Conservation (phyloP, 92 coral and sea anemone genomes). For the Heteractis magnifica region DNA sequence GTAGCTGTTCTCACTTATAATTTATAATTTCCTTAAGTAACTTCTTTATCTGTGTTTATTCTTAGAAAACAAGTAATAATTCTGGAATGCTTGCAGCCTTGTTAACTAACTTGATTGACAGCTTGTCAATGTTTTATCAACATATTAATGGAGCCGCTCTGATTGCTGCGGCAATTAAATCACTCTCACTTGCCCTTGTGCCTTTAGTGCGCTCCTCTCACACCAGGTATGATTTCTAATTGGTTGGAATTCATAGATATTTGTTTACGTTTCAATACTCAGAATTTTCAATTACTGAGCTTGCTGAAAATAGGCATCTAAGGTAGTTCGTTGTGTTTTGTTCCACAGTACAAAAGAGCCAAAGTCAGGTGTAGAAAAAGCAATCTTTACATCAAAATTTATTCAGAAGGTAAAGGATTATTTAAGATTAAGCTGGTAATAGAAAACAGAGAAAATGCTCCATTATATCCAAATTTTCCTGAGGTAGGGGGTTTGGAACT, state of each 20-base stretch:
- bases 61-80: conserved; percentile 36
- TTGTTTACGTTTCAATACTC: not conserved
- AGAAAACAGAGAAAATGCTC: too few relatives aligned
- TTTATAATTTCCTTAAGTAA: not conserved
- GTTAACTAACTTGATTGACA: conserved; percentile 64
- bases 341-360: conserved; percentile 42
- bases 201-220: conserved; percentile 52
- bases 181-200: conserved; percentile 51
- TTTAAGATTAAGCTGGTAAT: not conserved
- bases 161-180: conserved; percentile 55
- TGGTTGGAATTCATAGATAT: not conserved
- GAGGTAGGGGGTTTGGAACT: too few relatives aligned
- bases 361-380: conserved; percentile 48
- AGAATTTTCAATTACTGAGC: not conserved
- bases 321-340: not conserved
- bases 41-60: not conserved
- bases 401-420: conserved; percentile 66
- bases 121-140: conserved; percentile 61
- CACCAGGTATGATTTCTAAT: conserved; percentile 40
- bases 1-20: too few relatives aligned
- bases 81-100: conserved; percentile 52
- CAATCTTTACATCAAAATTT: conserved; percentile 59
- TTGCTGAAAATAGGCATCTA: too few relatives aligned
- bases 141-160: conserved; percentile 61
- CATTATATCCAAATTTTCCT: too few relatives aligned